These are phyloP conservation scores for Gobio gobio DNA, from an alignment of 2,113 vertebrate species.

Conservation along the genomic window DNA sequence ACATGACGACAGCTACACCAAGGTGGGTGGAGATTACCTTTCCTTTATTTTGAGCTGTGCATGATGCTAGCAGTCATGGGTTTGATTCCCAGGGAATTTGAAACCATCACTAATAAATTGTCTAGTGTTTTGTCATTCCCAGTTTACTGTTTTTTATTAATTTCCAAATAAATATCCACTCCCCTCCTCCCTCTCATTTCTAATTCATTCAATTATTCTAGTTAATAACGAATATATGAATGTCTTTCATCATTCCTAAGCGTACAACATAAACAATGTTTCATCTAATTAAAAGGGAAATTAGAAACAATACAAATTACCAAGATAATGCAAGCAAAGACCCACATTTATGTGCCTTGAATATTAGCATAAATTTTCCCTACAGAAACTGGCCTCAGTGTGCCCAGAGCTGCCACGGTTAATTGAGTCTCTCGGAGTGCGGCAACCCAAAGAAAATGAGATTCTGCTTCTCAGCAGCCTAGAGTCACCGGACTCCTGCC, in stretches of 20 bases:
- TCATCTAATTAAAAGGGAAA: slow-evolving; percentile 24
- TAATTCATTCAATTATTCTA: slow-evolving; percentile 11
- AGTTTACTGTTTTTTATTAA: neutral
- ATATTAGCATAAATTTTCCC: slow-evolving; percentile 50
- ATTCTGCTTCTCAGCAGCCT: slow-evolving; percentile 89
- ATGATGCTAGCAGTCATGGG: neutral
- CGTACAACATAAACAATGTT: slow-evolving; percentile 34
- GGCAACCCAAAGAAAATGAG: slow-evolving; percentile 93
- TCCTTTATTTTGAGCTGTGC: neutral
- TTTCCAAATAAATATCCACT: slow-evolving; percentile 7
- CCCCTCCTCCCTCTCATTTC: slow-evolving; percentile 8
- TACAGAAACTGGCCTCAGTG: slow-evolving; percentile 85
- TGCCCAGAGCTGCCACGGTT: slow-evolving; percentile 91
- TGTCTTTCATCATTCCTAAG: slow-evolving; percentile 15
- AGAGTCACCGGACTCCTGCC: slow-evolving; percentile 78
- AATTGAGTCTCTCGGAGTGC: slow-evolving; percentile 85
- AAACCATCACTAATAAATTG: neutral
- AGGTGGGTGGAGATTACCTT: slow-evolving; percentile 64
- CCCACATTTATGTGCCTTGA: slow-evolving; percentile 15
- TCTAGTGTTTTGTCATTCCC: neutral
- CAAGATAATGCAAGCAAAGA: slow-evolving; percentile 28
- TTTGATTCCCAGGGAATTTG: neutral
- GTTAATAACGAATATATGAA: slow-evolving; percentile 13
- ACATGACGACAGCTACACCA: slow-evolving; percentile 79
- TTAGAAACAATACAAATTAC: slow-evolving; percentile 29